A percentile compares a stretch with the other conserved stretches of the same genome.
Conservation (phyloP, 2,888 invertebrate species). For the Caenorhabditis sulstoni region DNA sequence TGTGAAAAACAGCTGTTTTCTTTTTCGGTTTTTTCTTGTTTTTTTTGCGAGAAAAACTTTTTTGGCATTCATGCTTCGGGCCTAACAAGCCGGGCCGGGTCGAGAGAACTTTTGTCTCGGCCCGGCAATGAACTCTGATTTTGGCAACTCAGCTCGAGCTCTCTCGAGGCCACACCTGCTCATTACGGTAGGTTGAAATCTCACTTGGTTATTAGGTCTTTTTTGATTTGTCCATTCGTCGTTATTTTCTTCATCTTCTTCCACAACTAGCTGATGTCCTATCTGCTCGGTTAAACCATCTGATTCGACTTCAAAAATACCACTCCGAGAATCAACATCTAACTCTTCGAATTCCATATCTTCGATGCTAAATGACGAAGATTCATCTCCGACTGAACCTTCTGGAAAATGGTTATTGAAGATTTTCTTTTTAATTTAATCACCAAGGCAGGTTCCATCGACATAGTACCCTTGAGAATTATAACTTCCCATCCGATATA, state of each 20-base stretch:
- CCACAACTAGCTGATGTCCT: constrained; percentile 36
- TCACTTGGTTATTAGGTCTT: constrained; percentile 44
- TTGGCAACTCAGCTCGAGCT: too few species aligned
- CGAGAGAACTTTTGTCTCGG: too few species aligned
- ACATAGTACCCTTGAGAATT: constrained; percentile 51
- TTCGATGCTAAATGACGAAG: constrained; percentile 44
- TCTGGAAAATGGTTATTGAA: constrained; percentile 43
- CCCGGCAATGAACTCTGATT: too few species aligned
- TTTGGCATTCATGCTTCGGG: too few species aligned
- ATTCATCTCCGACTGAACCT: constrained; percentile 59
- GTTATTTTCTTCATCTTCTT: constrained; percentile 56
- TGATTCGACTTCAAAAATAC: constrained; percentile 36
- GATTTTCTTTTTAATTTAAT: background rate
- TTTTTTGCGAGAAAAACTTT: too few species aligned
- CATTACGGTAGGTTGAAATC: too few species aligned
- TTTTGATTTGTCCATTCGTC: constrained; percentile 64
- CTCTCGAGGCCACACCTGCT: too few species aligned
- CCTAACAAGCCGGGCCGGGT: too few species aligned
- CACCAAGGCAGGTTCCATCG: constrained; percentile 38
- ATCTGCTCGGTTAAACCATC: constrained; percentile 42
- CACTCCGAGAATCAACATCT: constrained; percentile 13
- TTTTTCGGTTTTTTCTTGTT: too few species aligned
- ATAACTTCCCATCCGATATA: constrained; percentile 53
- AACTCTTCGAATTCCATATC: constrained; percentile 37
- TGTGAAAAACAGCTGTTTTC: too few species aligned